phyloP scores from a whole-genome alignment of 2,888 invertebrate genomes.

The Yponomeuta plumbellus region DNA sequence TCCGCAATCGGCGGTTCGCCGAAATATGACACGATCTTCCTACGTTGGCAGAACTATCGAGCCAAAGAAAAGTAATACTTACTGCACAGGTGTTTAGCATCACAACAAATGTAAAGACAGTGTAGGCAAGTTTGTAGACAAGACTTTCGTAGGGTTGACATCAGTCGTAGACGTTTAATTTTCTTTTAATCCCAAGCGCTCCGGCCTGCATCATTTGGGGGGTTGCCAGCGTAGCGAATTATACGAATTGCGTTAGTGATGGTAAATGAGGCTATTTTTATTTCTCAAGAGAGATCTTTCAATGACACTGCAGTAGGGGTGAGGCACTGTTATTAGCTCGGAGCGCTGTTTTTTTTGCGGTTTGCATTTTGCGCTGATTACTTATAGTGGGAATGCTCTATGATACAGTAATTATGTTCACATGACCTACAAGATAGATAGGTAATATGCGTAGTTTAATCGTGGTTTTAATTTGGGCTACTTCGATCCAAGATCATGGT shows the following conservation, averaged over 20 bases:
- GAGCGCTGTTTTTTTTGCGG: slow-evolving; percentile 45
- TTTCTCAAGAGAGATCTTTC: slow-evolving; percentile 51
- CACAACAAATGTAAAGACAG: neutral
- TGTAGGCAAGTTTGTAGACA: neutral
- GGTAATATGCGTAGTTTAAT: no score
- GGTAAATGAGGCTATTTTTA: slow-evolving; percentile 71
- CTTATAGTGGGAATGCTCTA: neutral
- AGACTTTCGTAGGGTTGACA: slow-evolving; percentile 51
- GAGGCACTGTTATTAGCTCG: neutral
- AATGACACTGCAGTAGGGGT: slow-evolving; percentile 5
- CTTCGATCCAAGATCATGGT: no score
- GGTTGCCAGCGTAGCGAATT: slow-evolving; percentile 68
- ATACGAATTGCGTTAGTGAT: slow-evolving; percentile 71
- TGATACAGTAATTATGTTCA: no score
- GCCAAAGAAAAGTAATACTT: neutral
- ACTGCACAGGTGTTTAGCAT: neutral
- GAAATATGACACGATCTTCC: slow-evolving; percentile 23
- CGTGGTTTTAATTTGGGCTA: no score
- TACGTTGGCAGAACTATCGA: slow-evolving; percentile 30
- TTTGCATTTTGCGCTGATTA: neutral
- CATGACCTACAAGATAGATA: no score
- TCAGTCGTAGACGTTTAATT: slow-evolving; percentile 67
- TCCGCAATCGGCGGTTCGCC: slow-evolving; percentile 24
- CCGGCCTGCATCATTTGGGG: slow-evolving; percentile 65
- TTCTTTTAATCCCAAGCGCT: slow-evolving; percentile 73